Evolutionary conservation across 1,140 invertebrate species (phyloP), one percentile per base, ranked within the genome.

Genomic region (Polypedilum pembai): DNA sequence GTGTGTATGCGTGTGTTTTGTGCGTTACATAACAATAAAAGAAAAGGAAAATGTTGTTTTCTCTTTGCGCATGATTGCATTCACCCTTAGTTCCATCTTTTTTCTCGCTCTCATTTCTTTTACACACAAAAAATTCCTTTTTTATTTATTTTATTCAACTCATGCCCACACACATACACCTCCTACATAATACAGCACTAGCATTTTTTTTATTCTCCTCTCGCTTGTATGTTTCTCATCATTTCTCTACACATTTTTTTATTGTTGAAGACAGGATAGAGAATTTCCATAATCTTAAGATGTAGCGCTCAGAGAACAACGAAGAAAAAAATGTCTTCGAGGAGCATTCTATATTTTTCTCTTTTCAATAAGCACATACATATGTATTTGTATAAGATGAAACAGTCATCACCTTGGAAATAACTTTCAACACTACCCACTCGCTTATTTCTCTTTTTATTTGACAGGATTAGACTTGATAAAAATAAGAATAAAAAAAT

Each of bases 21-120:
- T 56, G 45, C 45, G 45, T 56, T 56, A 56, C 45, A 56, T 56
- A 56, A 56, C 45, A 69, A 69, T 69, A 21, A 69, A 18, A 69
- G 65, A 21, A 21, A 4, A 18, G 18, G 18, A 69, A 69, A 69
- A 69, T 12, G 45, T 56, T 56, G 65, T 69, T 69, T 69, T 21
- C 20, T 18, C 17, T 69, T 69, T 69, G 65, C 65, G 65, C 65
- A 69, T 69, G 65, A 69, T 69, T 69, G 65, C 17, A 20, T 69
- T 69, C 10, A 18, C 20, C 20, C 65, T 69, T 69, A 33, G 65
- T 69, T 69, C 65, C 65, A 69, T 69, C 65, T 69, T 69, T 56
- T 69, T 69, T 18, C 65, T 21, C 15, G 8, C 45, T 1, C 45
- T 56, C 18, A 20, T 17, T 20, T 20, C 1, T 66, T 8, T 18